A percentile compares a stretch with the other conserved stretches of the same genome.
Conservation (phyloP, 2,888 invertebrate genomes). For the Seira musarum region DNA sequence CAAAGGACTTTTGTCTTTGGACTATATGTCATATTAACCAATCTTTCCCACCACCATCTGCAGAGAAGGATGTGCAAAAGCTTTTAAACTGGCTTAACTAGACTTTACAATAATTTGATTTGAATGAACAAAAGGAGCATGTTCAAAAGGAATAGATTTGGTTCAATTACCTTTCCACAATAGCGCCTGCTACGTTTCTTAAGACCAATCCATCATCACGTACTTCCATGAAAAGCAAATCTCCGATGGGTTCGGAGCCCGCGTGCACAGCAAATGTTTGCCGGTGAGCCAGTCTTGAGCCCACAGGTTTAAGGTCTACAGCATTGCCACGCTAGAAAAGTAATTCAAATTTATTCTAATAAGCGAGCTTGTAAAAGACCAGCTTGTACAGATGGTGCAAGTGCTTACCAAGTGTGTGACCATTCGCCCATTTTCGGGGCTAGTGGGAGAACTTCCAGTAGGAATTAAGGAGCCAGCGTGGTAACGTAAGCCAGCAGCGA, state of each 20-base stretch:
- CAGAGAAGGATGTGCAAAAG: slow-evolving; percentile 2
- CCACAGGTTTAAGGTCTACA: slow-evolving; percentile 95
- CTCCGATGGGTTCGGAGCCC: slow-evolving; percentile 92
- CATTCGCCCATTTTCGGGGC: slow-evolving; percentile 90
- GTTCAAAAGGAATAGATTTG: not conserved
- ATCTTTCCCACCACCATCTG: slow-evolving; percentile 98
- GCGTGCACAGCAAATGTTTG: slow-evolving; percentile 99
- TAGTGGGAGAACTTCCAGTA: slow-evolving; percentile 86
- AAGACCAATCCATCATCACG: slow-evolving; percentile 95
- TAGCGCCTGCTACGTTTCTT: slow-evolving; percentile 87
- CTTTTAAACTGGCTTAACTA: no score
- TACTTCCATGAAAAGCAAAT: slow-evolving; percentile 91
- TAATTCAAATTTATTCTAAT: not conserved
- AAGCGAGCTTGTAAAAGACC: slow-evolving; percentile 89
- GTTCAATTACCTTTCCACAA: slow-evolving; percentile 78
- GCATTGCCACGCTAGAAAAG: slow-evolving; percentile 92
- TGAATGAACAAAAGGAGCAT: no score
- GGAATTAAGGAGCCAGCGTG: slow-evolving; percentile 89
- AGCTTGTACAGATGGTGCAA: slow-evolving; percentile 98
- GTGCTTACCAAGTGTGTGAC: no score
- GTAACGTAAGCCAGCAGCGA: slow-evolving; percentile 89
- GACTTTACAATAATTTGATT: no score
- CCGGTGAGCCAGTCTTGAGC: slow-evolving; percentile 94
- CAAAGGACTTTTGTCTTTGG: slow-evolving; percentile 98
- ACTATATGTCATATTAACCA: slow-evolving; percentile 99